A percentile compares a stretch with the other conserved stretches of the same genome.
Conservation (phyloP, 2,888 invertebrate genomes). For the Pterobdella sp. region DNA sequence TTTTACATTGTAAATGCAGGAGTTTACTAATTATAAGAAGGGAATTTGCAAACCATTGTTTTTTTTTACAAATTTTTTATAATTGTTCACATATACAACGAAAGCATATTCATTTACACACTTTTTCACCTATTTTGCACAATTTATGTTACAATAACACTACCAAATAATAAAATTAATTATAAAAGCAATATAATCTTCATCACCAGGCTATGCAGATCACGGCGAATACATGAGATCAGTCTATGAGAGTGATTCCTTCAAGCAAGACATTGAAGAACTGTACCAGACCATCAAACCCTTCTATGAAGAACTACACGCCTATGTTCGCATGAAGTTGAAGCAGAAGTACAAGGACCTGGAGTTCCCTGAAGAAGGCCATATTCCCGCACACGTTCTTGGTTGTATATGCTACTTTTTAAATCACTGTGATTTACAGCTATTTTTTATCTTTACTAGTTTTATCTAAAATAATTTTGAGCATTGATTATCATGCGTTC, state of each 20-base stretch:
- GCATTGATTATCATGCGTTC: too few species aligned
- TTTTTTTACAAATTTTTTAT: background rate
- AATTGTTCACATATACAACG: background rate
- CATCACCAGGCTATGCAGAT: conserved; percentile 70
- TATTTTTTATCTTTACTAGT: too few species aligned
- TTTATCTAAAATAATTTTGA: too few species aligned
- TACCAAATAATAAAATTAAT: too few species aligned
- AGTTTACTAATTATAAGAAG: background rate
- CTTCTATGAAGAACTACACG: conserved; percentile 48
- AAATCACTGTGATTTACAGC: background rate
- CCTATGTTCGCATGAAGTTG: conserved; percentile 46
- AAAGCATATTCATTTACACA: background rate
- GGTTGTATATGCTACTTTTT: conserved; percentile 53
- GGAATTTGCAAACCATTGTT: background rate
- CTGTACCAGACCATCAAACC: conserved; percentile 46
- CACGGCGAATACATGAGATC: conserved; percentile 82
- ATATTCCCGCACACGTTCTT: conserved; percentile 74
- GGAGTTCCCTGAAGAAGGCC: conserved; percentile 58
- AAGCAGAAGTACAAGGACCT: conserved; percentile 39
- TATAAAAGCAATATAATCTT: too few species aligned
- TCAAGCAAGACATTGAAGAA: conserved; percentile 49
- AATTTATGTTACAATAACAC: background rate
- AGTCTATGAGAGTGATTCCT: conserved; percentile 68
- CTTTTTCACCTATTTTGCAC: background rate
- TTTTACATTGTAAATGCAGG: too few species aligned